These are phyloP conservation scores for Hypolimnas misippus DNA, from an alignment of 2,888 invertebrate species.

Conservation along the genomic window DNA sequence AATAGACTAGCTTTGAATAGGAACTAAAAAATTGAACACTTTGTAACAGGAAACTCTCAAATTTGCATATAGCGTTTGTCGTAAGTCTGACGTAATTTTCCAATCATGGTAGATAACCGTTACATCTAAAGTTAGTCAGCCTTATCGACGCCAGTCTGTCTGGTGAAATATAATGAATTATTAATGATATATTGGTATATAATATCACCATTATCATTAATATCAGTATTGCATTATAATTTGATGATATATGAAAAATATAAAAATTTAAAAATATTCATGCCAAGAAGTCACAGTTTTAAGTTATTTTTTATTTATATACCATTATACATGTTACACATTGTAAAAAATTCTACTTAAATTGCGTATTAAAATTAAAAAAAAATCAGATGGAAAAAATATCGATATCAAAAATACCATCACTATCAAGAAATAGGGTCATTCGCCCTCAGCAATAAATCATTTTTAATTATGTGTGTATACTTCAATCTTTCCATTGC, in stretches of 20 bases:
- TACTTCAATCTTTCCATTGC: slow-evolving; percentile 73
- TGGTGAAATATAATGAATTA: slow-evolving; percentile 30
- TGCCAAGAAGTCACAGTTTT: too few species aligned
- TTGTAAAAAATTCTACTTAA: too few species aligned
- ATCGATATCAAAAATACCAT: slow-evolving; percentile 47
- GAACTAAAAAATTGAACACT: background rate
- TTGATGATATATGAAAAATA: background rate
- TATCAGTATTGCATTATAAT: too few species aligned
- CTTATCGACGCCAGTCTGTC: slow-evolving; percentile 47
- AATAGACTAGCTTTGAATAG: background rate
- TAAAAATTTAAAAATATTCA: too few species aligned
- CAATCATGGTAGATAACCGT: slow-evolving; percentile 21
- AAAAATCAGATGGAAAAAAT: too few species aligned
- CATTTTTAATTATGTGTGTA: slow-evolving; percentile 81
- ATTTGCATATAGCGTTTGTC: slow-evolving; percentile 7
- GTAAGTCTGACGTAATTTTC: background rate
- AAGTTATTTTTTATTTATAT: too few species aligned
- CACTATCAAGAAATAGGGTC: slow-evolving; percentile 74
- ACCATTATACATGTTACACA: too few species aligned
- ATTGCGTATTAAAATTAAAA: too few species aligned
- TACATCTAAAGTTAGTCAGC: slow-evolving; percentile 14
- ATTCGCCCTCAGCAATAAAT: slow-evolving; percentile 78
- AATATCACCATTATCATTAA: too few species aligned
- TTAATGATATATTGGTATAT: too few species aligned
- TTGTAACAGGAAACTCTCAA: slow-evolving; percentile 1